Evolutionary conservation across 2,797 vertebrate genomes (phyloP), one percentile per base, ranked within the genome.

Genomic region (Podarcis lilfordi): DNA sequence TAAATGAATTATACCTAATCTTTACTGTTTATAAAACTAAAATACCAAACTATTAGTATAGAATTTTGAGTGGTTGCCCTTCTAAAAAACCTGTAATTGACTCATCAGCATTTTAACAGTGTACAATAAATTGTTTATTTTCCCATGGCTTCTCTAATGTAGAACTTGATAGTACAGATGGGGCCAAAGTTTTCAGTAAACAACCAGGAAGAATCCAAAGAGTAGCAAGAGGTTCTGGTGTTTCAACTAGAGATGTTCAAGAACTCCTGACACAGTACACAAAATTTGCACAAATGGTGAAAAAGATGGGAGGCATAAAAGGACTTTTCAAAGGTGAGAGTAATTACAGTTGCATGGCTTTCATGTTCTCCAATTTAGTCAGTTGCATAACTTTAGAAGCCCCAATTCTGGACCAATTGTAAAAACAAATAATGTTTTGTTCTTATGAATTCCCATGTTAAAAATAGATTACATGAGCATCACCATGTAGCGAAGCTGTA

Each of bases 251-350:
- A 94, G 99, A 99, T 68, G 99, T 99, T 80, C 99, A 99, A 94
- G 99, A 99, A 95, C 98, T 99, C 90, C 97, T 99, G 84, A 99
- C 99, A 0, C 99, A 99, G 91, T 99, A 99, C 96, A 99, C 99
- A 72, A 99, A 99, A 96, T 99, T 99, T 92, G 99, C 99, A 89
- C 99, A 99, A 96, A 99, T 99, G 99, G 99, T 99, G 50, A 99
- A 99, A 96, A 99, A 99, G 97, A 99, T 99, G 99, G 99, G 99
- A 32, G 99, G 99, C 87, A 99, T 99, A 96, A 99, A 99, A 95
- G 99, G 99, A 8, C 98, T 99, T 80, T 99, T 99, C 92, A 99
- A 99, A 98, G 99, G 98, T 99, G 96, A 91, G 91, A 89, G 50
- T 35, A 71, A 45, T 45, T 32, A 81, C 25, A 69, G 25, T 2